Evolutionary conservation across 2,113 vertebrate genomes (phyloP).

Genomic region (Pteropus alecto): DNA sequence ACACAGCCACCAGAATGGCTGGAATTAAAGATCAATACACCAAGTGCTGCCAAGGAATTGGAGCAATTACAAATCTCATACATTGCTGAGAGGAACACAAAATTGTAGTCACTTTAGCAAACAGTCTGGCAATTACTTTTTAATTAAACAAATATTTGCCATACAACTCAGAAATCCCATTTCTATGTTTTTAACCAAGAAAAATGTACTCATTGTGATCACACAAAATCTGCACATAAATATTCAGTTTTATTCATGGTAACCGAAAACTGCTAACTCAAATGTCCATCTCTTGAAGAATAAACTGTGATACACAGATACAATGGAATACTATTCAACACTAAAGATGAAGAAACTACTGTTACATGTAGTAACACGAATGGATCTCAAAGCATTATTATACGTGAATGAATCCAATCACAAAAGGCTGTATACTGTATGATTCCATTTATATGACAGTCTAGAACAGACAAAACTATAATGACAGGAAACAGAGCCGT

Average conservation of each 20-base stretch:
- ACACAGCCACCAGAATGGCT: not conserved
- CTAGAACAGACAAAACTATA: not conserved
- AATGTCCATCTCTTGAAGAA: not conserved
- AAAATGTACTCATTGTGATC: not conserved
- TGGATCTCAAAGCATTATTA: not conserved
- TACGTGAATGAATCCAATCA: not conserved
- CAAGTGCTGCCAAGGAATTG: not conserved
- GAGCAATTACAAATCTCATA: not conserved
- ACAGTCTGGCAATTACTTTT: not conserved
- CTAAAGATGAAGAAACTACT: not conserved
- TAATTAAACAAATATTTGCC: slow-evolving; percentile 15
- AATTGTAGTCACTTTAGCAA: not conserved
- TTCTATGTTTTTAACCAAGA: slow-evolving; percentile 29
- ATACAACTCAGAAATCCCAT: not conserved
- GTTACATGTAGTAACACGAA: not conserved
- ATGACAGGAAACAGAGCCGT: not conserved
- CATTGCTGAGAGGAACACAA: not conserved
- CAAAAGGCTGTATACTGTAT: not conserved
- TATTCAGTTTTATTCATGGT: not conserved
- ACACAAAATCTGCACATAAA: not conserved
- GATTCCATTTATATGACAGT: not conserved
- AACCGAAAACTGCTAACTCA: not conserved
- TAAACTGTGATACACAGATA: not conserved
- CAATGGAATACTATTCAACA: not conserved
- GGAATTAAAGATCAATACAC: not conserved